These are phyloP conservation scores for Phasia obesa DNA, from an alignment of 2,888 invertebrate species.

Conservation along the genomic window DNA sequence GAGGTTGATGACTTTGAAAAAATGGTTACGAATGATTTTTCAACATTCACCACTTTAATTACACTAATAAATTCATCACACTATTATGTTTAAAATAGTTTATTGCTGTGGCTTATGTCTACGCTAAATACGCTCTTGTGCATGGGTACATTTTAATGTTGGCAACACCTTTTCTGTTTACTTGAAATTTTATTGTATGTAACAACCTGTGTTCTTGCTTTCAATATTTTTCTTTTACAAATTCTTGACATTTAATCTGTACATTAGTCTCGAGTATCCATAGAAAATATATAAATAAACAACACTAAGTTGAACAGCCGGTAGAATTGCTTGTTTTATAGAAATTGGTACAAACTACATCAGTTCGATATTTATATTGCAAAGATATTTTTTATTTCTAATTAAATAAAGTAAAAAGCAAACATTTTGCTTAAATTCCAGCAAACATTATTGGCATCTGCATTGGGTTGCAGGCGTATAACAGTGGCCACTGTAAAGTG, in stretches of 20 bases:
- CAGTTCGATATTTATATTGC: neutral
- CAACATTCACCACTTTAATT: too few species aligned
- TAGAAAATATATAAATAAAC: constrained; percentile 22
- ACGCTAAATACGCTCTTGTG: too few species aligned
- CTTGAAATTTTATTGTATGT: too few species aligned
- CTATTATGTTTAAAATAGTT: too few species aligned
- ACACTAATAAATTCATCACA: too few species aligned
- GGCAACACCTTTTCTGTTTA: too few species aligned
- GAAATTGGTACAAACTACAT: constrained; percentile 41
- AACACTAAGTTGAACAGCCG: constrained; percentile 64
- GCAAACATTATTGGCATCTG: constrained; percentile 70
- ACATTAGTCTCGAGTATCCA: constrained; percentile 24
- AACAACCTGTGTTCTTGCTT: too few species aligned
- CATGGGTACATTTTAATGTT: too few species aligned
- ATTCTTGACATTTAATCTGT: neutral
- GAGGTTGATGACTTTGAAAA: too few species aligned
- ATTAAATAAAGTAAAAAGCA: constrained; percentile 21
- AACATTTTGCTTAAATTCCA: constrained; percentile 72
- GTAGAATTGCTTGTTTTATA: constrained; percentile 47
- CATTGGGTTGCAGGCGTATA: constrained; percentile 71
- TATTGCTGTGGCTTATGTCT: too few species aligned
- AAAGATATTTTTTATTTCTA: constrained; percentile 13
- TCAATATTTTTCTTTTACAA: too few species aligned
- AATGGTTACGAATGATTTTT: too few species aligned
- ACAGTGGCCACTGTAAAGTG: constrained; percentile 68